These are phyloP conservation scores for Hydrotaea diabolus DNA, from an alignment of 2,888 invertebrate genomes.

Conservation along the genomic window DNA sequence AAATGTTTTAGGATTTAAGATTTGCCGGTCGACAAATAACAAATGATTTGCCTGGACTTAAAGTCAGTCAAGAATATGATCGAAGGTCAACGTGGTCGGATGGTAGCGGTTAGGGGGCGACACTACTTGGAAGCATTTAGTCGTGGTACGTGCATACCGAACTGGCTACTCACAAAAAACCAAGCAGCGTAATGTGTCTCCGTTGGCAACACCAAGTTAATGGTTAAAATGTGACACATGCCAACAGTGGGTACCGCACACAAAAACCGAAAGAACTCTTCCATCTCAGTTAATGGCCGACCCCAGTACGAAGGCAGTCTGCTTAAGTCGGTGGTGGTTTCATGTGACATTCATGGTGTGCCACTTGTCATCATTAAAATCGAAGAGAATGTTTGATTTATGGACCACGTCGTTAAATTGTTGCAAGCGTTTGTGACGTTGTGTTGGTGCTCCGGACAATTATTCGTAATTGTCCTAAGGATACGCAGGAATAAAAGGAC, in stretches of 20 bases:
- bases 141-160: not conserved
- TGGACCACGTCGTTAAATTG: not conserved
- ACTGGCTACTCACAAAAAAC: not conserved
- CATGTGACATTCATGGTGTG: not conserved
- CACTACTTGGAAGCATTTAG: not conserved
- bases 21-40: conserved; percentile 12
- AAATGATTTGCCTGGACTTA: conserved; percentile 2
- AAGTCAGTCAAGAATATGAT: not conserved
- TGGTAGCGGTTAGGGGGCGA: not conserved
- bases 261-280: too few species aligned
- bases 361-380: conserved; percentile 4
- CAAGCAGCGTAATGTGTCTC: conserved; percentile 7
- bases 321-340: not conserved
- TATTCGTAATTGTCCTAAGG: too few species aligned
- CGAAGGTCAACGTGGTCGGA: not conserved
- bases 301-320: not conserved
- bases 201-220: conserved; percentile 14
- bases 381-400: not conserved
- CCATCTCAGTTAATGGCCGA: not conserved
- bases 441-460: too few species aligned
- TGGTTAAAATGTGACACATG: not conserved
- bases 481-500: too few species aligned
- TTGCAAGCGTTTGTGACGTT: too few species aligned
- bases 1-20: not conserved
- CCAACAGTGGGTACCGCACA: not conserved